A percentile compares a stretch with the other conserved stretches of the same genome.
phyloP scores from a whole-genome alignment of 2,113 vertebrate genomes.

The Tachysurus vachellii region DNA sequence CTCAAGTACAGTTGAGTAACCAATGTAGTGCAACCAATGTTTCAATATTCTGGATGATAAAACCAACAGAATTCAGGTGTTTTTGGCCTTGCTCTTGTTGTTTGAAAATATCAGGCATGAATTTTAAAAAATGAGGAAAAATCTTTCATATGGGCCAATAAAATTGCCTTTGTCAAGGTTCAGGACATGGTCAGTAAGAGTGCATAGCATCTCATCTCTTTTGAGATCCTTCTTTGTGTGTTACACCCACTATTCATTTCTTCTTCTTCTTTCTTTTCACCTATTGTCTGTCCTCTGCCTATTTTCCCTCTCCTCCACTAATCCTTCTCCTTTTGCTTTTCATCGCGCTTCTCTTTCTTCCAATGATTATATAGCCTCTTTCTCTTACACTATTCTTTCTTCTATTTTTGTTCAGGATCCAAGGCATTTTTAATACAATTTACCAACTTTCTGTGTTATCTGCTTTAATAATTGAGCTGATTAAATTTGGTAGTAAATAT shows the following conservation, averaged over 20 bases:
- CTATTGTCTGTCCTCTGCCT: background rate
- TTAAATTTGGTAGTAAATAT: background rate
- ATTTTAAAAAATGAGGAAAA: background rate
- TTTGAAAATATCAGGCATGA: background rate
- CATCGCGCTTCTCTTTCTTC: background rate
- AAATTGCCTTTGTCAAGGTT: background rate
- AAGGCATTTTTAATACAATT: background rate
- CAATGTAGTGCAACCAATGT: too few relatives aligned
- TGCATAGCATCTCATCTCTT: background rate
- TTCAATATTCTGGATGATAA: background rate
- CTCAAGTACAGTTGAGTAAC: too few relatives aligned
- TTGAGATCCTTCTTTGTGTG: conserved; percentile 7
- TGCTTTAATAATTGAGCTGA: background rate
- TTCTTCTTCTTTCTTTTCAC: background rate
- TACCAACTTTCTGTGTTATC: background rate
- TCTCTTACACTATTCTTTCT: background rate
- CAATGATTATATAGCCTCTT: background rate
- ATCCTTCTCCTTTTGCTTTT: background rate
- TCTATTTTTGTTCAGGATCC: background rate
- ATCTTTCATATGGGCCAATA: background rate
- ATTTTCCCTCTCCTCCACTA: background rate
- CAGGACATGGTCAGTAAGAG: conserved; percentile 15
- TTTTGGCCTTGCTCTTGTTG: background rate
- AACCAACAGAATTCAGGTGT: background rate
- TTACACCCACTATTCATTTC: conserved; percentile 1